Conservation (phyloP, 1,140 invertebrate genomes). For the Lordiphosa collinella region DNA sequence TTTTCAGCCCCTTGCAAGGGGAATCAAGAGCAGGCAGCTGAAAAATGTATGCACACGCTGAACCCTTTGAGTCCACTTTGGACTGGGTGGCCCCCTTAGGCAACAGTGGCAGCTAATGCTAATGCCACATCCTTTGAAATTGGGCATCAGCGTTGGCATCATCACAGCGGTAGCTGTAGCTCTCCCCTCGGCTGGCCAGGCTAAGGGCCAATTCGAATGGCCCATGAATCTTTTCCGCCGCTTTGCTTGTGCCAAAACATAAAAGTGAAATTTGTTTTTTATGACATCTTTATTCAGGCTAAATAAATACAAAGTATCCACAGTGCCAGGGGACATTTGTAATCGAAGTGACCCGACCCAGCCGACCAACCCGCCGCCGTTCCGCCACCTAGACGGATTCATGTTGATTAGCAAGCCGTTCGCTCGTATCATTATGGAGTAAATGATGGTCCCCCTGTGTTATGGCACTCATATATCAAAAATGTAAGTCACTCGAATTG, state of each 20-base stretch:
- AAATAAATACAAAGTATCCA: constrained; percentile 75
- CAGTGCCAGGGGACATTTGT: constrained; percentile 57
- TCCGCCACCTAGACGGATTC: background rate
- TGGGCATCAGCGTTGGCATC: constrained; percentile 50
- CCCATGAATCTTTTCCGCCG: constrained; percentile 69
- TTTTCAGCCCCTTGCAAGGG: too few species aligned
- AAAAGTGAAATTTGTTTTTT: constrained; percentile 77
- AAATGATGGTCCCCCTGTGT: too few species aligned
- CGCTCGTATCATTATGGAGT: too few species aligned
- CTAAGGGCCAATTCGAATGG: constrained; percentile 58
- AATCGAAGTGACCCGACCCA: constrained; percentile 9
- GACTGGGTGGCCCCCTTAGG: constrained; percentile 23
- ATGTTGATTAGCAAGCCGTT: constrained; percentile 61
- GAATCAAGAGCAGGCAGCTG: background rate
- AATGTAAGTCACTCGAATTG: constrained; percentile 2
- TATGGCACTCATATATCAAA: background rate
- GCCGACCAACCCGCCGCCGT: background rate
- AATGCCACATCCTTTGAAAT: constrained; percentile 48
- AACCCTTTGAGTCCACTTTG: constrained; percentile 48
- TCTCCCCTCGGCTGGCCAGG: constrained; percentile 11
- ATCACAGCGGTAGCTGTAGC: constrained; percentile 11
- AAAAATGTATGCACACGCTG: constrained; percentile 55
- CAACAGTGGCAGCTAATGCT: constrained; percentile 42
- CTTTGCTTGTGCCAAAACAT: constrained; percentile 53
- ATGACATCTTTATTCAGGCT: constrained; percentile 73